Conservation (phyloP, 2,797 vertebrate species). For the Meda fulgida region DNA sequence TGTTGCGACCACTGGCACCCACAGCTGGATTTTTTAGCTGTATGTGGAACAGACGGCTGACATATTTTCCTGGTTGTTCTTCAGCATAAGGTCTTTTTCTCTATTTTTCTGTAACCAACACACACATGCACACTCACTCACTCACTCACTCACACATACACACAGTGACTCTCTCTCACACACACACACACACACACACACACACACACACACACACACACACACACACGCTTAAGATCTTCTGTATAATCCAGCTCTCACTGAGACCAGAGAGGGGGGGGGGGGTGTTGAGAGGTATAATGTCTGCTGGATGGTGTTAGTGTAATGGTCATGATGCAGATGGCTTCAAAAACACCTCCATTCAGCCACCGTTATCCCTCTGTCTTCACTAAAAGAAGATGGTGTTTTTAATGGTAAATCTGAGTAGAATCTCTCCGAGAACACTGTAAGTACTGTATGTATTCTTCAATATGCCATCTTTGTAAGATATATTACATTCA, state of each 20-base stretch:
- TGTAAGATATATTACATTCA: not conserved
- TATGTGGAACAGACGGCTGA: not conserved
- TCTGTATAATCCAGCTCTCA: not conserved
- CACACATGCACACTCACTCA: not conserved
- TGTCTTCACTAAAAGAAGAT: not conserved
- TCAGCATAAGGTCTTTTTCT: not conserved
- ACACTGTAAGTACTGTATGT: not conserved
- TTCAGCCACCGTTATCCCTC: not conserved
- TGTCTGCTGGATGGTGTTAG: not conserved
- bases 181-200: not conserved
- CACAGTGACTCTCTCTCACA: too few species aligned
- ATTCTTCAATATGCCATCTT: not conserved
- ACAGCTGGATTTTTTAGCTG: not conserved
- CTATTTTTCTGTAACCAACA: not conserved
- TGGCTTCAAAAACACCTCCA: not conserved
- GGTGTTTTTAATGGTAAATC: not conserved
- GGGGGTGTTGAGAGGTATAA: not conserved
- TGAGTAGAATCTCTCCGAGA: not conserved
- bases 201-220: not conserved
- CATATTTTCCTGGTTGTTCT: not conserved
- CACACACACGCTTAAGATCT: not conserved
- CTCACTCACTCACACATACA: not conserved
- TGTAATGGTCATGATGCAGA: not conserved
- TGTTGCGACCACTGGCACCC: not conserved
- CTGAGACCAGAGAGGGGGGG: not conserved